Base-by-base conservation (phyloP, 2,113 vertebrate species). In the Catharus bicknelli region DNA sequence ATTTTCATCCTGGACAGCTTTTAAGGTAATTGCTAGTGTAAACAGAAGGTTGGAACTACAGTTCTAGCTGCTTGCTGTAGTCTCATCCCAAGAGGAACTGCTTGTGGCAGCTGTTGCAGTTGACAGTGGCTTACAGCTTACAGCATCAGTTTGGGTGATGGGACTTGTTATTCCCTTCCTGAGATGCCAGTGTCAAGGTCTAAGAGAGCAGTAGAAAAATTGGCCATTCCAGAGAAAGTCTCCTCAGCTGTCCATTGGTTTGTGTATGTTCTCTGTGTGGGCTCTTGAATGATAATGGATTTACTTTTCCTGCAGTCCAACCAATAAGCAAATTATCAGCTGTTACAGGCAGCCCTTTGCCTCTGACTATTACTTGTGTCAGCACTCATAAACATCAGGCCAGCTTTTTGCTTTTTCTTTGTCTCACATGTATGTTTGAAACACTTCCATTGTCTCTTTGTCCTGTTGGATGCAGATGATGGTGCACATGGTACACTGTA, bases 401-500 rank as follows among this genome's bases (percentile, higher is more conserved):
- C 42, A 64, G 40, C 4, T 51, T 81, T 55, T 77, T 73, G 34
- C n/a, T 23, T 90, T 95, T 73, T 5, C 8, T 32, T 58, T 47
- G 7, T 45, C 25, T 72, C 25, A 43, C 2, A 0, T n/a, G 6
- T n/a, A 4, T 62, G 16, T 54, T 67, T 88, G 57, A 72, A 85
- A n/a, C 45, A 20, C 0, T 1, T 36, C 27, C 51, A 5, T 47
- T 21, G 42, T 42, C 48, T 63, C 16, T 50, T 61, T 64, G 55
- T 55, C 40, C 16, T 79, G 34, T 43, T 75, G 40, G 20, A 43
- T 5, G 4, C 20, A 40, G 32, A 53, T 74, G 40, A 20, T 42
- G 29, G 18, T 47, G 13, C 15, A 1, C 2, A 1, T 26, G 20
- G n/a, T 62, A 4, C 0, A 0, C 27, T 48, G 30, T 38, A 38